Base-by-base conservation (phyloP, 2,113 vertebrate species). In the Leuciscus idus region DNA sequence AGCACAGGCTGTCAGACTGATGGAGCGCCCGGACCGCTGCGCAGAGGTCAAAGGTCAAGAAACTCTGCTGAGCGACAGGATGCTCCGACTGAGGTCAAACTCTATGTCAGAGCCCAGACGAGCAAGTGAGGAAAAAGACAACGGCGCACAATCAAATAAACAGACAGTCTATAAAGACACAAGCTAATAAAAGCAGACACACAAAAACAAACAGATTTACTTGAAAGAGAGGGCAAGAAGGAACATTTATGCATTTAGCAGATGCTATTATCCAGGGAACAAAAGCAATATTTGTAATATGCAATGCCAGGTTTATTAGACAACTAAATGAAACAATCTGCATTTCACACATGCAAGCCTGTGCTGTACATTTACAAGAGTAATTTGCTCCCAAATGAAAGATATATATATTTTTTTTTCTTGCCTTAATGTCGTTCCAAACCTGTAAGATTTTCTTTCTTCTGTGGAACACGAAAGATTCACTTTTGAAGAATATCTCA, bases 41-140 rank as follows among this genome's bases (percentile, higher is more conserved):
- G 1, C 76, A 6, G 62, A 57, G 86, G 79, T 83, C 76, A 87
- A 36, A 79, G 64, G 84, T 84, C 84, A 84, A 30, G 50, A 77
- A 55, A 61, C 86, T 85, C 68, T 57, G 76, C 74, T 48, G 74
- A 64, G 68, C 75, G 82, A 86, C 87, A 90, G 50, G 82, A 87
- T 83, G 90, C 91, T 92, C 89, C 72, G 13, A 78, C 68, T 86
- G 88, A 85, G 92, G 93, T 91, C 91, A 75, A 46, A 66, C 87
- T 85, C 87, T 87, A 87, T 88, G 91, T 91, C 91, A 93, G 80
- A 30, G 50, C 66, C 55, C 77, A 89, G 91, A 91, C 88, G 33
- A 39, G 9, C 33, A 36, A 72, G 68, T 10, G 33, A 72, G 68
- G 68, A 2, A 39, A 36, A 72, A 21, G 33, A 36, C 33, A 39